Conservation (phyloP, 2,113 vertebrate species). For the Clarias macrocephalus region DNA sequence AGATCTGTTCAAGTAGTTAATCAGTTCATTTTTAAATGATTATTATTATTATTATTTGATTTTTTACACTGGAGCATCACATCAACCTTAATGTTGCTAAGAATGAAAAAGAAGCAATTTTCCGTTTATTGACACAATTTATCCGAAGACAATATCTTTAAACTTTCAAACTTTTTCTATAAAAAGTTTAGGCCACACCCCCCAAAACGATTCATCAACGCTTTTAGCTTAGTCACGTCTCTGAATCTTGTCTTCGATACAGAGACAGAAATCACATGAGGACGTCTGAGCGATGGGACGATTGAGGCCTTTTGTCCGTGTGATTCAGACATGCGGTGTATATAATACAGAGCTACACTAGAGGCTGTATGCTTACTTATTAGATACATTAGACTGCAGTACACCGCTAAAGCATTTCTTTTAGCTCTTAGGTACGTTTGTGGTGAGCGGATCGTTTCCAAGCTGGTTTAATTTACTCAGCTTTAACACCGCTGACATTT, state of each 20-base stretch:
- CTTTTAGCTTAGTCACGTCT: neutral
- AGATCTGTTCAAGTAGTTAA: neutral
- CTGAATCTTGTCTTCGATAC: neutral
- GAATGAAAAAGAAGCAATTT: neutral
- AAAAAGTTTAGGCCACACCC: neutral
- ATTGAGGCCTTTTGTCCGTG: neutral
- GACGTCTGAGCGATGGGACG: neutral
- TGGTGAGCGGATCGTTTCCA: neutral
- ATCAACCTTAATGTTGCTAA: neutral
- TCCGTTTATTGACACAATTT: neutral
- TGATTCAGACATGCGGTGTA: neutral
- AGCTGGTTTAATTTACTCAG: neutral
- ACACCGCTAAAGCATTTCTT: neutral
- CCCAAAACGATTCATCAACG: neutral
- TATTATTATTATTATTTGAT: neutral
- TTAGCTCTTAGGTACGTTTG: too few relatives aligned
- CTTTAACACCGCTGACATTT: neutral
- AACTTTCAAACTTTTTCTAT: neutral
- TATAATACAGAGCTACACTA: neutral
- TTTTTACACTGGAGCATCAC: neutral
- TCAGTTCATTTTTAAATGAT: neutral
- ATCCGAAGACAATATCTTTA: neutral
- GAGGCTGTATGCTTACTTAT: neutral
- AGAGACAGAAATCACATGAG: neutral
- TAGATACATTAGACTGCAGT: neutral